A percentile compares a stretch with the other conserved stretches of the same genome.
phyloP scores from a whole-genome alignment of 2,113 vertebrate genomes.

The Lepus timidus region DNA sequence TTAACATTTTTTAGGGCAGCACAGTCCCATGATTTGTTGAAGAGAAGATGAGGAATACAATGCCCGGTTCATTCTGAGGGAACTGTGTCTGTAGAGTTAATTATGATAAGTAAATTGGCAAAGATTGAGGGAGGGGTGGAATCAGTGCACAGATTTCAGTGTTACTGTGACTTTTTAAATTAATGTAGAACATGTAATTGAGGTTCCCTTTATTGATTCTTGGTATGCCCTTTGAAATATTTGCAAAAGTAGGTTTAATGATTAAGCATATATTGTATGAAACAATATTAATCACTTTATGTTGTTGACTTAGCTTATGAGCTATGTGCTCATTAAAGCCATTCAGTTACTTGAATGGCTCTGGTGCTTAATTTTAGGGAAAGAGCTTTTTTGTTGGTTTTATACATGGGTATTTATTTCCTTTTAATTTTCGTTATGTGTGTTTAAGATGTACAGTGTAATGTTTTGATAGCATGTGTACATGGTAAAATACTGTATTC shows the following conservation, averaged over 20 bases:
- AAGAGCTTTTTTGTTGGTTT: constrained; percentile 12
- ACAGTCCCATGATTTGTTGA: constrained; percentile 18
- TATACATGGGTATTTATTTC: background rate
- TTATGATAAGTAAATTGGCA: constrained; percentile 51
- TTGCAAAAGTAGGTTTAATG: constrained; percentile 49
- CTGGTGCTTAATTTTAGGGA: constrained; percentile 51
- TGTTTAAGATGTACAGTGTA: background rate
- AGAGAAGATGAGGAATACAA: constrained; percentile 33
- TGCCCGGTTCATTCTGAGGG: constrained; percentile 19
- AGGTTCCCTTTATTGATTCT: constrained; percentile 49
- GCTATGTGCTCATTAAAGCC: constrained; percentile 41
- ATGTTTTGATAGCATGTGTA: background rate
- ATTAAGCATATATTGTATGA: constrained; percentile 5
- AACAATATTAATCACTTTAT: constrained; percentile 45
- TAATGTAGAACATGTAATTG: constrained; percentile 20
- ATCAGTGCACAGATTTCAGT: constrained; percentile 40
- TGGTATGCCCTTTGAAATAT: constrained; percentile 29
- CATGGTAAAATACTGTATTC: background rate
- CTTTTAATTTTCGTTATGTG: background rate
- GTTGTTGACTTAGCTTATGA: constrained; percentile 45
- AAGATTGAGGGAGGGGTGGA: background rate
- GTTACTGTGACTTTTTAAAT: constrained; percentile 54
- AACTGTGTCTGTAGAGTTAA: constrained; percentile 32
- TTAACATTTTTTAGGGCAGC: constrained; percentile 31
- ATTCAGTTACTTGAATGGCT: constrained; percentile 61